Evolutionary conservation across 2,888 invertebrate species (phyloP).

Genomic region (Tachystola acroxantha): DNA sequence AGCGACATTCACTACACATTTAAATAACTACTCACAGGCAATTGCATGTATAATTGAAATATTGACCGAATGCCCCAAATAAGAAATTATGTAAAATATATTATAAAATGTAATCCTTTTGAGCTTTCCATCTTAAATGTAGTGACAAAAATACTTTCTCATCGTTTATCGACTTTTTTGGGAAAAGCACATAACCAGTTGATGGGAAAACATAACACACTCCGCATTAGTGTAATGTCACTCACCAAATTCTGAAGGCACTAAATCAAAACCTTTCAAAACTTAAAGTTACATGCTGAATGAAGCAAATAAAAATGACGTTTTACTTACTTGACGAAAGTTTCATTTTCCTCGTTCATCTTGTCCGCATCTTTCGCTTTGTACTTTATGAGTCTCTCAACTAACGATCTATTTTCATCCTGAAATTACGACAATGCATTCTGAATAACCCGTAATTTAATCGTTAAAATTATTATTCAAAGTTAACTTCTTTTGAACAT

Average conservation of each 20-base stretch:
- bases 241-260: conserved; percentile 27
- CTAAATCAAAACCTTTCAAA: conserved; percentile 19
- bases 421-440: too few species aligned
- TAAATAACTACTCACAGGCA: conserved; percentile 37
- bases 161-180: neutral
- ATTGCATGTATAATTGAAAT: conserved; percentile 23
- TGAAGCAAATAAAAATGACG: conserved; percentile 9
- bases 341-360: conserved; percentile 98
- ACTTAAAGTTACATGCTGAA: conserved; percentile 14
- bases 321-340: conserved; percentile 87
- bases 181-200: neutral
- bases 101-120: neutral
- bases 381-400: conserved; percentile 92
- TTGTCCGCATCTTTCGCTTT: conserved; percentile 97
- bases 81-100: conserved; percentile 9
- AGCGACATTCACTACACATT: conserved; percentile 49
- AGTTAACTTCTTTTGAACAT: too few species aligned
- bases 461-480: too few species aligned
- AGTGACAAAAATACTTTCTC: neutral
- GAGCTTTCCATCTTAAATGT: neutral
- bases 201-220: neutral
- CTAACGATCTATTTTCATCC: conserved; percentile 91
- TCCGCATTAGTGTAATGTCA: conserved; percentile 6
- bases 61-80: conserved; percentile 43
- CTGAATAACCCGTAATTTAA: too few species aligned